Evolutionary conservation across 2,797 vertebrate genomes (phyloP), one percentile per base, ranked within the genome.

Genomic region (Antrozous pallidus): DNA sequence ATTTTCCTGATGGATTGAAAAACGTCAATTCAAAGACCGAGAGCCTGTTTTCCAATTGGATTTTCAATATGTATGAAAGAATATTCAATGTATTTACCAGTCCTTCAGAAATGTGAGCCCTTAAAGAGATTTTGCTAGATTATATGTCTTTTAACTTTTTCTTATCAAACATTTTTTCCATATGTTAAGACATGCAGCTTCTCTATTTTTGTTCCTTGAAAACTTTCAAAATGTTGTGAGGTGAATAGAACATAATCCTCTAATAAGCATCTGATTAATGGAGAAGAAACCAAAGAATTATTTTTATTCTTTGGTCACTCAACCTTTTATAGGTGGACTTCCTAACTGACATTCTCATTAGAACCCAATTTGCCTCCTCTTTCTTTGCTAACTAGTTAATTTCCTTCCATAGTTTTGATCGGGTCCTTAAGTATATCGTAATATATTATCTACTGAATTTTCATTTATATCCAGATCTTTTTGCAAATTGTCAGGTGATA

Each of bases 1-100:
- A 49, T 82, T 87, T 95, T 94, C 79, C 54, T 70, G 14, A 56
- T 79, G 63, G 38, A 92, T 94, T 96, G 88, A 70, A 95, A 96
- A 96, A 92, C 94, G 90, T 75, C 67, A 77, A 93, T 78, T 58
- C 38, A 67, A 94, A 94, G 80, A 86, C 49, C 92, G 58, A 80
- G n/a, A 81, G 49, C 17, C 88, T 89, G 31, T 56, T 83, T 93
- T 95, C 67, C 69, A 71, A 69, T 65, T 86, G 88, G 87, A 56
- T 95, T 85, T 96, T 93, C 71, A 96, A 38, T 93, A 58, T 84
- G 49, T 91, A 40, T 92, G 70, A 94, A 94, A 78, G 16, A 42
- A 91, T 69, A 70, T 45, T 28, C 70, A 69, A 65, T 8, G 31
- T 91, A 38, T 91, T 92, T 74, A 70, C 0, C n/a, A 49, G 6